Conservation (phyloP, 2,888 invertebrate species). For the Drosophila koepferae region DNA sequence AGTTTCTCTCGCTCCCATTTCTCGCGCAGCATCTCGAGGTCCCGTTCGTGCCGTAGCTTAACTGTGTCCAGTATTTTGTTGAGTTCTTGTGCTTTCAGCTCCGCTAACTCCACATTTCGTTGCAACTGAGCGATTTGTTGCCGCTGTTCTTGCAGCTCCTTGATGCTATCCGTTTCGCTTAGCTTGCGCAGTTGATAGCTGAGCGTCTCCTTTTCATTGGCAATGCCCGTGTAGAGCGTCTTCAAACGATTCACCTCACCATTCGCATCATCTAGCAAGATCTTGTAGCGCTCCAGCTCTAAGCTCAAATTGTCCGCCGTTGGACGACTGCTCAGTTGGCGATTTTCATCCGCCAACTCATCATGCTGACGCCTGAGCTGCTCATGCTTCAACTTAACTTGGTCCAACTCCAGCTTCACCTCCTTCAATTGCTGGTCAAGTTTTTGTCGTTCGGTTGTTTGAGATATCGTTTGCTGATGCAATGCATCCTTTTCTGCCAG, state of each 20-base stretch:
- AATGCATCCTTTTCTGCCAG: constrained; percentile 83
- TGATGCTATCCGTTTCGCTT: constrained; percentile 86
- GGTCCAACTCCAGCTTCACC: constrained; percentile 86
- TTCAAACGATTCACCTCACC: constrained; percentile 87
- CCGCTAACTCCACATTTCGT: constrained; percentile 81
- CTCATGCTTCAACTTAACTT: constrained; percentile 78
- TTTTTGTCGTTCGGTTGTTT: constrained; percentile 83
- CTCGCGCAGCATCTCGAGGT: constrained; percentile 73
- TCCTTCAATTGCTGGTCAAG: constrained; percentile 86
- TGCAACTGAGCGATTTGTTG: constrained; percentile 87
- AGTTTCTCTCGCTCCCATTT: constrained; percentile 73
- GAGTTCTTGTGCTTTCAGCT: constrained; percentile 82
- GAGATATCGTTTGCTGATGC: constrained; percentile 66
- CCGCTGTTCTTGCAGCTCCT: constrained; percentile 86
- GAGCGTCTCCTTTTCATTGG: constrained; percentile 87
- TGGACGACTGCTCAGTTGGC: constrained; percentile 55
- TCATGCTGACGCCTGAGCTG: constrained; percentile 75
- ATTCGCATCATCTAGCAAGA: constrained; percentile 86
- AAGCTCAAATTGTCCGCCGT: constrained; percentile 65
- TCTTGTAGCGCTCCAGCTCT: constrained; percentile 86
- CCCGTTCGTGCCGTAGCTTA: constrained; percentile 83
- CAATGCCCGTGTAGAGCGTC: constrained; percentile 87
- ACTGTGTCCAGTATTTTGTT: constrained; percentile 87
- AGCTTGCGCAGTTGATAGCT: constrained; percentile 87
- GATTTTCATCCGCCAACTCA: constrained; percentile 74